Conservation (phyloP, 2,797 vertebrate species). For the Platalea minor region DNA sequence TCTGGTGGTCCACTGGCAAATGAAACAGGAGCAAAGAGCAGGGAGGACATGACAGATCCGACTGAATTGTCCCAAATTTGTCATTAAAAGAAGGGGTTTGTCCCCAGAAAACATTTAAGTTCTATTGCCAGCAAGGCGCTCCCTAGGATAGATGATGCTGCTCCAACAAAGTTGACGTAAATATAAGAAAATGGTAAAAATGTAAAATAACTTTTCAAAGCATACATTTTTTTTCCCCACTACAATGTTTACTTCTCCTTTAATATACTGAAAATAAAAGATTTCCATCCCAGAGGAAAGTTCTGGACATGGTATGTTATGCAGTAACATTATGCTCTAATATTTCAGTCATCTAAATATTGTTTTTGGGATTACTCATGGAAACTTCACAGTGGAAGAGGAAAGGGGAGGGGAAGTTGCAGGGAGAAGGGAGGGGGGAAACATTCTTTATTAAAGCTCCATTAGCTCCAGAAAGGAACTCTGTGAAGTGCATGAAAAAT, state of each 20-base stretch:
- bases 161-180: not conserved
- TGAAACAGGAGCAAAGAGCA: not conserved
- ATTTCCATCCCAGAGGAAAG: constrained; percentile 1
- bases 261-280: constrained; percentile 12
- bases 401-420: not conserved
- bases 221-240: not conserved
- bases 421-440: not conserved
- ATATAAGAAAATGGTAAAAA: not conserved
- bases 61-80: too few relatives aligned
- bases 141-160: not conserved
- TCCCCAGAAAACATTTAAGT: not conserved
- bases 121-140: not conserved
- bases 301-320: constrained; percentile 3
- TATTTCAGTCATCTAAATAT: constrained; percentile 18
- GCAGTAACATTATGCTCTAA: not conserved
- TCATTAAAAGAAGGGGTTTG: not conserved
- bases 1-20: not conserved
- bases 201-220: not conserved
- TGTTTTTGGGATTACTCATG: constrained; percentile 31
- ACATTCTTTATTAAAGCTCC: constrained; percentile 12
- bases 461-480: constrained; percentile 20
- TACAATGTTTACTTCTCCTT: constrained; percentile 9
- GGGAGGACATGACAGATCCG: not conserved
- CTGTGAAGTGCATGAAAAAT: constrained; percentile 27
- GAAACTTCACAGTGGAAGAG: constrained; percentile 34